Percentiles rank a stretch among this genome's conserved stretches.
phyloP scores from a whole-genome alignment of 1,140 invertebrate genomes.

The Melipona quadrifasciata region DNA sequence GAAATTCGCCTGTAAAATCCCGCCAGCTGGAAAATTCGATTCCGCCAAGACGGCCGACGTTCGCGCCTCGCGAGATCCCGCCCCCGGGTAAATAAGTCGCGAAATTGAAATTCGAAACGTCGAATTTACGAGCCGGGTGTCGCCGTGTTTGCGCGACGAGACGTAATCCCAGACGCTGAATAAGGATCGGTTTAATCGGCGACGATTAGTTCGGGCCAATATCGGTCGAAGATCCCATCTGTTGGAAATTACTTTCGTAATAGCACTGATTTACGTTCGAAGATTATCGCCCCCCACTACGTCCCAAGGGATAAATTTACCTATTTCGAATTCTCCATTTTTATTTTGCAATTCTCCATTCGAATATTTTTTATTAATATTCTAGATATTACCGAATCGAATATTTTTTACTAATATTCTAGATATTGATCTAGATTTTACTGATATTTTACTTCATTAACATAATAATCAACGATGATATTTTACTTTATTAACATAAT shows the following conservation, averaged over 20 bases:
- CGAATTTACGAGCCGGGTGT: slow-evolving; percentile 25
- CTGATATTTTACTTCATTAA: too few species aligned
- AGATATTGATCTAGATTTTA: too few species aligned
- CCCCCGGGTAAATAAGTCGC: slow-evolving; percentile 49
- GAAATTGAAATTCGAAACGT: slow-evolving; percentile 58
- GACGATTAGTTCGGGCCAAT: neutral
- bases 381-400: neutral
- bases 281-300: neutral
- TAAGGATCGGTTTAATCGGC: slow-evolving; percentile 1
- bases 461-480: too few species aligned
- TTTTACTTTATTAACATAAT: too few species aligned
- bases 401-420: too few species aligned
- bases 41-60: neutral
- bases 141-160: slow-evolving; percentile 18
- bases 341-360: neutral
- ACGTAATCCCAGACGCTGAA: neutral
- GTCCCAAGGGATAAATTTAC: neutral
- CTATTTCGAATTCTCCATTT: neutral
- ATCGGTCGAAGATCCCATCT: neutral
- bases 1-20: slow-evolving; percentile 49
- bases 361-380: neutral
- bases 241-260: neutral
- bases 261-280: neutral
- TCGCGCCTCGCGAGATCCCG: neutral
- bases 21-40: slow-evolving; percentile 5